A percentile compares a stretch with the other conserved stretches of the same genome.
These are phyloP conservation scores for Anser cygnoides DNA, from an alignment of 2,113 vertebrate species.

Conservation along the genomic window DNA sequence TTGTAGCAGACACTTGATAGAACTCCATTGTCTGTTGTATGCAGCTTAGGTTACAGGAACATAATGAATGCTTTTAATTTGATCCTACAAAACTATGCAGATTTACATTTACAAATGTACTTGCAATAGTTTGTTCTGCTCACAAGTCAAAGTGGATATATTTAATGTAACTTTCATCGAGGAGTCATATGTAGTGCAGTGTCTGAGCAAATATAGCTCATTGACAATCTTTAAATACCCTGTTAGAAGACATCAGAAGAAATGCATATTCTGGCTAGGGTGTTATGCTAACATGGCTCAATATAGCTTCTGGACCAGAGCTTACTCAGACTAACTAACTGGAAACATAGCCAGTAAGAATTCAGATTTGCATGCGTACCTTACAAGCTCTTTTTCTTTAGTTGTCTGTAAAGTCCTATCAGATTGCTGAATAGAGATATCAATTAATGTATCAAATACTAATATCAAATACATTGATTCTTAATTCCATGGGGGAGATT, in stretches of 20 bases:
- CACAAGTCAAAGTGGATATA: not conserved
- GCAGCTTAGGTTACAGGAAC: not conserved
- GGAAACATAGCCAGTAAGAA: not conserved
- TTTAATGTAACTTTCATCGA: not conserved
- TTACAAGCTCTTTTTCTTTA: not conserved
- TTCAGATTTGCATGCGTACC: accelerated
- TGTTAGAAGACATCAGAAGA: not conserved
- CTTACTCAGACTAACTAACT: not conserved
- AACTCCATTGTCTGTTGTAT: not conserved
- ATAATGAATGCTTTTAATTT: not conserved
- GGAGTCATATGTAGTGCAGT: not conserved
- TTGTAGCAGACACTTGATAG: not conserved
- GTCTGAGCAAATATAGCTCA: not conserved
- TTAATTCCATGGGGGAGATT: not conserved
- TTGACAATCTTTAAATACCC: not conserved
- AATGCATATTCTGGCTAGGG: not conserved
- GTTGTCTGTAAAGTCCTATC: not conserved
- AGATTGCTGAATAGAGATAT: not conserved
- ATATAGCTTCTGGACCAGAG: not conserved
- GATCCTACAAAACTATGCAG: not conserved
- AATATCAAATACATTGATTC: not conserved
- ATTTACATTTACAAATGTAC: not conserved
- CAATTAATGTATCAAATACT: not conserved
- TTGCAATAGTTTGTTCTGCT: not conserved
- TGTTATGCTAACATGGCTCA: not conserved